Percentiles rank a stretch among this genome's conserved stretches.
phyloP scores from a whole-genome alignment of 2,797 vertebrate species.

The Micropoecilia bifurca region DNA sequence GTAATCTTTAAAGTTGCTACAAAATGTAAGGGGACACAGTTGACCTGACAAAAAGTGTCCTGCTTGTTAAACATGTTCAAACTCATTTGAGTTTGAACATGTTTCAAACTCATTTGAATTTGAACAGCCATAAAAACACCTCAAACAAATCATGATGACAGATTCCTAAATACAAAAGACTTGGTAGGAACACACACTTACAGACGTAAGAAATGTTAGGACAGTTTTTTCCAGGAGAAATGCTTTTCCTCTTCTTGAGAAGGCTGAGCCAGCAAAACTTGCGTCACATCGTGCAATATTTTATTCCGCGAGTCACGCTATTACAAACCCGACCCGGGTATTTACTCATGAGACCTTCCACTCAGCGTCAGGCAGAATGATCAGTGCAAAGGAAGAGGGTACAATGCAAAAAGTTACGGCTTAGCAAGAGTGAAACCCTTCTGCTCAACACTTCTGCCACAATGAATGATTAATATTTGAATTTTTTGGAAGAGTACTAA shows the following conservation, averaged over 20 bases:
- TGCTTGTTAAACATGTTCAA: not conserved
- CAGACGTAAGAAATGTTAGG: conserved; percentile 24
- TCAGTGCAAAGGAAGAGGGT: not conserved
- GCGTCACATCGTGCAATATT: conserved; percentile 51
- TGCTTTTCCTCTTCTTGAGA: conserved; percentile 25
- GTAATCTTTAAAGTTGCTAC: not conserved
- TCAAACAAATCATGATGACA: not conserved
- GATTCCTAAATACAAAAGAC: conserved; percentile 7
- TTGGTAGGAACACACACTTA: conserved; percentile 6
- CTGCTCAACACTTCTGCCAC: not conserved
- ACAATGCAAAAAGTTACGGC: not conserved
- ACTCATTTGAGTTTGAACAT: not conserved
- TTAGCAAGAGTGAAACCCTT: not conserved
- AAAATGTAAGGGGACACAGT: not conserved
- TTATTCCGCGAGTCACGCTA: conserved; percentile 40
- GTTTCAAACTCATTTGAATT: too few relatives aligned
- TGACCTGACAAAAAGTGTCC: not conserved
- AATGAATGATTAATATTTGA: not conserved
- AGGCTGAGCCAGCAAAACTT: conserved; percentile 30
- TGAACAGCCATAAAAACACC: conserved; percentile 6
- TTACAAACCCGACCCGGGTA: conserved; percentile 17
- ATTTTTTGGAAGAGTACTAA: not conserved
- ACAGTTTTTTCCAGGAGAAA: conserved; percentile 41
- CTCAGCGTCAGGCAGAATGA: conserved; percentile 8
- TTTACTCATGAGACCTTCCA: conserved; percentile 24